phyloP scores from a whole-genome alignment of 2,797 vertebrate species.

The Odontamblyopus lacepedii region DNA sequence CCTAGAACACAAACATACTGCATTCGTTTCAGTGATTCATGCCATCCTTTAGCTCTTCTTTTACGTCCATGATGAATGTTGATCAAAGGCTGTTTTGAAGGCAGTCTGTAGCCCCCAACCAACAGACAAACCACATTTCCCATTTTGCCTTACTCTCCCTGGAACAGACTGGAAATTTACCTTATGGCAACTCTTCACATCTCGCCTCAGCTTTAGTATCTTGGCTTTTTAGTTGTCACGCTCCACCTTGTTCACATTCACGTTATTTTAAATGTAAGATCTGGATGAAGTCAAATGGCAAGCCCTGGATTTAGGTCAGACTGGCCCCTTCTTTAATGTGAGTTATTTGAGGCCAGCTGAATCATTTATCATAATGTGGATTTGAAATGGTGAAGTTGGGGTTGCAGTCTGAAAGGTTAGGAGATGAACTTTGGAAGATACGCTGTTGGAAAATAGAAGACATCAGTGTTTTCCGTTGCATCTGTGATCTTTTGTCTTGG shows the following conservation, averaged over 20 bases:
- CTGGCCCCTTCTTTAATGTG: slow-evolving; percentile 48
- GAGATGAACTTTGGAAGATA: slow-evolving; percentile 12
- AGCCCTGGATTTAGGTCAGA: slow-evolving; percentile 55
- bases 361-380: slow-evolving; percentile 63
- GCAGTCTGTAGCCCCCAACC: slow-evolving; percentile 17
- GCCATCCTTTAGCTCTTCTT: slow-evolving; percentile 9
- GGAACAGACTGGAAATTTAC: slow-evolving; percentile 37
- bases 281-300: slow-evolving; percentile 16
- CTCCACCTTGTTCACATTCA: slow-evolving; percentile 40
- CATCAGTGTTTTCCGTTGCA: slow-evolving; percentile 2
- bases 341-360: slow-evolving; percentile 58
- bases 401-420: slow-evolving; percentile 30
- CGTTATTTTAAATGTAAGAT: slow-evolving; percentile 4
- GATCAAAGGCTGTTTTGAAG: slow-evolving; percentile 36
- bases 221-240: slow-evolving; percentile 29
- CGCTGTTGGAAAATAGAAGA: not conserved
- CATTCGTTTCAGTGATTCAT: slow-evolving; percentile 20
- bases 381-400: slow-evolving; percentile 28
- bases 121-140: slow-evolving; percentile 43
- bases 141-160: slow-evolving; percentile 19
- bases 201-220: slow-evolving; percentile 30
- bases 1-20: slow-evolving; percentile 17
- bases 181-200: slow-evolving; percentile 29
- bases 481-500: slow-evolving; percentile 4
- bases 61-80: slow-evolving; percentile 20